Evolutionary conservation across 2,888 invertebrate species (phyloP).

Genomic region (Chrysodeixis includens): DNA sequence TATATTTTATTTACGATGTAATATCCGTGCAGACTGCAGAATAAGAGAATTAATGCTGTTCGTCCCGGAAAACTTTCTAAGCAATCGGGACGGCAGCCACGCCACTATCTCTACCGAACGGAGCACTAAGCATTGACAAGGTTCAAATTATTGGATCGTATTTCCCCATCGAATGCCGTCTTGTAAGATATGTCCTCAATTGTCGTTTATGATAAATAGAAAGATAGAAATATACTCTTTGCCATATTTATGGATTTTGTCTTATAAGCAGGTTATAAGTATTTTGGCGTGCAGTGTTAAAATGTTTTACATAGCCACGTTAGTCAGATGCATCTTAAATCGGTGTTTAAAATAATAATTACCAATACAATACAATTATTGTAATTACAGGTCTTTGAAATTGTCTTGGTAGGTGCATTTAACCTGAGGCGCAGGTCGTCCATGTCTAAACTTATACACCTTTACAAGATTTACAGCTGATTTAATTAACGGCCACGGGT

Average conservation of each 20-base stretch:
- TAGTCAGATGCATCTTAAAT: neutral
- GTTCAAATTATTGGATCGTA: neutral
- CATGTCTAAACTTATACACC: neutral
- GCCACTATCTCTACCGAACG: neutral
- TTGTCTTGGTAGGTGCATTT: neutral
- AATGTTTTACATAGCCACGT: neutral
- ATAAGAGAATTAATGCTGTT: neutral
- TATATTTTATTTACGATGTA: neutral
- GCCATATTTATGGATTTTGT: neutral
- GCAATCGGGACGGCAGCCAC: neutral
- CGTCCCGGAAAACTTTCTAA: constrained; percentile 3
- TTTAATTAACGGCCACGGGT: constrained; percentile 74
- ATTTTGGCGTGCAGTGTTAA: neutral
- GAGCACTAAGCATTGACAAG: neutral
- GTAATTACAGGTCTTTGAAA: neutral
- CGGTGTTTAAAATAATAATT: neutral
- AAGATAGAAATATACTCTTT: neutral
- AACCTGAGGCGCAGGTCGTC: neutral
- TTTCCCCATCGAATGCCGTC: neutral
- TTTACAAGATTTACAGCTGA: constrained; percentile 55
- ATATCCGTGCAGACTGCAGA: neutral
- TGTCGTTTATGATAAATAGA: constrained; percentile 1
- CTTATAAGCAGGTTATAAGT: neutral
- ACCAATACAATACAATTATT: neutral
- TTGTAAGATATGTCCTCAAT: constrained; percentile 2